Evolutionary conservation across 2,113 vertebrate genomes (phyloP).

Genomic region (Columba janthina): DNA sequence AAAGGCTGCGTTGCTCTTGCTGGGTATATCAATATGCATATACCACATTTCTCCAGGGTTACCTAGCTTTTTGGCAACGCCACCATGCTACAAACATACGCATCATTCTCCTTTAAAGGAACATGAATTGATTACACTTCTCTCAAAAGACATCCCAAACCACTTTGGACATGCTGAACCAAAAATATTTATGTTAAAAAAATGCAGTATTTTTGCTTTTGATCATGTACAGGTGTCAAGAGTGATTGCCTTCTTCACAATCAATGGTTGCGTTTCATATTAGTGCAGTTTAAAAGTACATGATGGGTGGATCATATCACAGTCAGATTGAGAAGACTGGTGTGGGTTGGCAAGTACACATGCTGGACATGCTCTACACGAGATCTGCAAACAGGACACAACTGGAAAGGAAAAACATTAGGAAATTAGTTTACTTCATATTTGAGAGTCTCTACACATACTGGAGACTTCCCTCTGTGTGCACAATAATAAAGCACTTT

Average conservation of each 20-base stretch:
- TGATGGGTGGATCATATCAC: slow-evolving; percentile 74
- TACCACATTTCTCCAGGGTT: slow-evolving; percentile 44
- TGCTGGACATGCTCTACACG: slow-evolving; percentile 93
- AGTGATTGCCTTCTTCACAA: slow-evolving; percentile 54
- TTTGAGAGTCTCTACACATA: background rate
- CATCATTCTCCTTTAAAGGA: background rate
- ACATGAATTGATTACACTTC: background rate
- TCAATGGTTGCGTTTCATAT: slow-evolving; percentile 48
- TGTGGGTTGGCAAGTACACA: slow-evolving; percentile 94
- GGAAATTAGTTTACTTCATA: background rate
- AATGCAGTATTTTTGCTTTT: background rate
- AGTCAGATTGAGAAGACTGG: slow-evolving; percentile 92
- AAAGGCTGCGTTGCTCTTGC: slow-evolving; percentile 39
- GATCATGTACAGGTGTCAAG: slow-evolving; percentile 31
- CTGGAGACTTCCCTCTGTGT: background rate
- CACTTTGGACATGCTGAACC: background rate
- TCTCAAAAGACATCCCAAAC: slow-evolving; percentile 14
- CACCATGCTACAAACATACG: background rate
- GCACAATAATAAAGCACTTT: background rate
- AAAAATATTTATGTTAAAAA: background rate
- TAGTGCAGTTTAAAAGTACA: slow-evolving; percentile 65
- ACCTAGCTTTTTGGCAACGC: slow-evolving; percentile 19
- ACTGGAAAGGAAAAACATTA: slow-evolving; percentile 72
- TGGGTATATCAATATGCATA: background rate
- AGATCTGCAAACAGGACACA: slow-evolving; percentile 92